Percentiles rank a stretch among this genome's conserved stretches.
Conservation (phyloP, 2,797 vertebrate species). For the Hoplostethus mediterraneus region DNA sequence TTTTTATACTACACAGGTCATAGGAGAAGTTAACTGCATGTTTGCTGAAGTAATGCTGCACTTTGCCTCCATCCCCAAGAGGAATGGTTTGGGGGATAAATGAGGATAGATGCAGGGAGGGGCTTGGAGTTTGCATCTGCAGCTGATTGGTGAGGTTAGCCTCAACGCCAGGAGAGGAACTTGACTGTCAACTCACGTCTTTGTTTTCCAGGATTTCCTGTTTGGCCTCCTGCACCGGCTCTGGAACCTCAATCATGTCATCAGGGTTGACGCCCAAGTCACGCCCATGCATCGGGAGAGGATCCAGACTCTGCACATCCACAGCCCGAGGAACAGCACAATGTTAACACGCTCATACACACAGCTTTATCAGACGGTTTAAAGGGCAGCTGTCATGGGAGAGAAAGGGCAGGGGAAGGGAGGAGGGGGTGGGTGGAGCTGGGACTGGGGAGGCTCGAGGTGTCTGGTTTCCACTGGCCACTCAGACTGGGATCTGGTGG, state of each 20-base stretch:
- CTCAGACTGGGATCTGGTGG: not conserved
- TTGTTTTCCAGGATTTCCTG: slow-evolving; percentile 97
- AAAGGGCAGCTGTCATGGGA: slow-evolving; percentile 2
- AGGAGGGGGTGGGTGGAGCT: slow-evolving; percentile 2
- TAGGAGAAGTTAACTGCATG: no score
- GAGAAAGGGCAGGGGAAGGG: not conserved
- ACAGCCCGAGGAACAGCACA: not conserved
- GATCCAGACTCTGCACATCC: slow-evolving; percentile 90
- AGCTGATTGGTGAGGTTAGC: no score
- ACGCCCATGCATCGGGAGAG: slow-evolving; percentile 90
- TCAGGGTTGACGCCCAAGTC: slow-evolving; percentile 89
- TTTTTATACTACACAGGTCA: no score
- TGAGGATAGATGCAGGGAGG: no score
- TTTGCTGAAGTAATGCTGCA: no score
- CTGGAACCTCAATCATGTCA: slow-evolving; percentile 88
- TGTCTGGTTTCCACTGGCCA: slow-evolving; percentile 3
- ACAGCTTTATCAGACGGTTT: not conserved
- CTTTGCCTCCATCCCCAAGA: no score
- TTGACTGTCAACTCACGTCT: slow-evolving; percentile 84
- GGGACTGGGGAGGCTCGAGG: not conserved
- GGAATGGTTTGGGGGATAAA: no score
- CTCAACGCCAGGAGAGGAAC: no score
- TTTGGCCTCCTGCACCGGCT: slow-evolving; percentile 90
- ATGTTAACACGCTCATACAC: not conserved
- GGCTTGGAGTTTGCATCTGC: no score